These are phyloP conservation scores for Labia minor DNA, from an alignment of 2,888 invertebrate genomes.

Conservation along the genomic window DNA sequence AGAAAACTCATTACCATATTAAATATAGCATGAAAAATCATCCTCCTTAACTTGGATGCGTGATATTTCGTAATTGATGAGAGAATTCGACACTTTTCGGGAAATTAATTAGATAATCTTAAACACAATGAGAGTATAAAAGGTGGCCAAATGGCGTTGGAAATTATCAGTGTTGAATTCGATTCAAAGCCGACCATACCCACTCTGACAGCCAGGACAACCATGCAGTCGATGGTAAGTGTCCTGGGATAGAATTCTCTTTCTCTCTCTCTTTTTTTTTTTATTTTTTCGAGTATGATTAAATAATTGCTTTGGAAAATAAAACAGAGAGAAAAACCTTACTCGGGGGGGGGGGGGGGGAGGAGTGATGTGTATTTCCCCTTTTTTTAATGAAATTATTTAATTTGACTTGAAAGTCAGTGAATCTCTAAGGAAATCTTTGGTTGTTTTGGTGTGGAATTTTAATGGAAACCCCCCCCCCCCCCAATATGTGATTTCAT, in stretches of 20 bases:
- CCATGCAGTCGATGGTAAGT: background rate
- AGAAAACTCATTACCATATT: background rate
- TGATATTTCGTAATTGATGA: background rate
- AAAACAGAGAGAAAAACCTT: background rate
- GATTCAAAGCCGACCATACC: background rate
- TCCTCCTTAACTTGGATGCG: conserved; percentile 6
- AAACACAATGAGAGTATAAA: background rate
- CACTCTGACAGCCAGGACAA: background rate
- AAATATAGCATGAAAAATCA: background rate
- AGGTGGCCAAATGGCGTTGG: background rate
- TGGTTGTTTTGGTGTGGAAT: background rate
- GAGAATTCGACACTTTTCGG: background rate
- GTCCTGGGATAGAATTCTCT: too few relatives aligned
- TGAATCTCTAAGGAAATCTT: background rate
- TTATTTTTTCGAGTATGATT: too few relatives aligned
- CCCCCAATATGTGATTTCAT: background rate
- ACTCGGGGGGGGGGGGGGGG: too few relatives aligned
- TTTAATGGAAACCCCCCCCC: too few relatives aligned
- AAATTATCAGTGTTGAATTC: background rate
- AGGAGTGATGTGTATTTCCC: background rate
- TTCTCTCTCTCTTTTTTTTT: too few relatives aligned
- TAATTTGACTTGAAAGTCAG: background rate
- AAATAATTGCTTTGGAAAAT: background rate
- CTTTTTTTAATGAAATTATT: background rate
- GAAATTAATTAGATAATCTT: conserved; percentile 7